phyloP scores from a whole-genome alignment of 2,797 vertebrate species.

The Tamandua tetradactyla region DNA sequence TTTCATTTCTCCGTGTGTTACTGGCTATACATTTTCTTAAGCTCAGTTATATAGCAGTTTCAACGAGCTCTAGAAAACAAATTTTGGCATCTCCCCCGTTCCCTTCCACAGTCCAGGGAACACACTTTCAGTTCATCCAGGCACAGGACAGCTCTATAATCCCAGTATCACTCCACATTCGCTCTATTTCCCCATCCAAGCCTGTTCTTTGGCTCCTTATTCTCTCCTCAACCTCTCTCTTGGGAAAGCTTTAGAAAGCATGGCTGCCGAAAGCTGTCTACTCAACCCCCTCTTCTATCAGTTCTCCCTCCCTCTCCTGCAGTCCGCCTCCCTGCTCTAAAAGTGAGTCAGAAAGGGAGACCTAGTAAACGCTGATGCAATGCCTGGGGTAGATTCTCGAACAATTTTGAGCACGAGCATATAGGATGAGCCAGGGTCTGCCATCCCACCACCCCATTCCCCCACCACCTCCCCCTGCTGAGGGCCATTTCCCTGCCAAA shows the following conservation, averaged over 20 bases:
- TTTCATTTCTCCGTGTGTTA: slow-evolving; percentile 3
- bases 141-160: neutral
- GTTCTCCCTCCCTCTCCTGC: neutral
- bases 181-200: neutral
- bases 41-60: neutral
- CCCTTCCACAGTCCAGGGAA: neutral
- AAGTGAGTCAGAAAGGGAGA: neutral
- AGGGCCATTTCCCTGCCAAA: neutral
- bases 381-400: neutral
- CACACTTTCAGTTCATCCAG: neutral
- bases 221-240: neutral
- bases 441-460: neutral
- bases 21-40: neutral
- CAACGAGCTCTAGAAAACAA: neutral
- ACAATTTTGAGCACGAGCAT: neutral
- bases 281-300: neutral
- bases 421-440: neutral
- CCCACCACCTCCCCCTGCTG: neutral
- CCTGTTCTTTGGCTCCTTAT: neutral
- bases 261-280: fast-evolving
- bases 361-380: too few relatives aligned
- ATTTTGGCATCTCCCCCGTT: neutral
- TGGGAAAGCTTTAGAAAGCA: neutral
- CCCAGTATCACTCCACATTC: neutral
- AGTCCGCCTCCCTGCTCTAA: neutral